phyloP scores from a whole-genome alignment of 2,113 vertebrate species.

The Corythornis vintsioides region DNA sequence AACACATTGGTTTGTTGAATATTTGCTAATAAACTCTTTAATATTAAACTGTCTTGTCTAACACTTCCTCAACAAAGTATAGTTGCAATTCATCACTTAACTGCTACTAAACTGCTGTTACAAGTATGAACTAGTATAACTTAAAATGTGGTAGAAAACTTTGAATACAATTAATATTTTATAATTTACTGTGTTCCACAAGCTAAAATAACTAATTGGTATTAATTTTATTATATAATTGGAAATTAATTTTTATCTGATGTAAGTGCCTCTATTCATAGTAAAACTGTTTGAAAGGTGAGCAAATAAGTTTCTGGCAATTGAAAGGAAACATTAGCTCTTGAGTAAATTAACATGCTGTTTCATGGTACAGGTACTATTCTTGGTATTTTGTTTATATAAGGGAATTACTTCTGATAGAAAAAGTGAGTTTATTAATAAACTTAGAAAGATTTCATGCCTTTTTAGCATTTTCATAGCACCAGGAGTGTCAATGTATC shows the following conservation, averaged over 20 bases:
- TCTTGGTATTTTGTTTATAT: background rate
- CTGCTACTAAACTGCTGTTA: constrained; percentile 77
- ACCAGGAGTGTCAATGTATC: background rate
- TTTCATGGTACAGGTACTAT: constrained; percentile 28
- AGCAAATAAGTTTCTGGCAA: constrained; percentile 39
- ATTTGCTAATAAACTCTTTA: constrained; percentile 73
- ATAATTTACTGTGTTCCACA: constrained; percentile 12
- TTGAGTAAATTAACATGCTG: background rate
- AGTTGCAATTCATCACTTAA: constrained; percentile 75
- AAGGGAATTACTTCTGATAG: background rate
- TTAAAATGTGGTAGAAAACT: constrained; percentile 46
- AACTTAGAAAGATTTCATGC: background rate
- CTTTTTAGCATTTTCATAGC: background rate
- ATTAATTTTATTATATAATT: constrained; percentile 61
- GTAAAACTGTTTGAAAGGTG: constrained; percentile 62
- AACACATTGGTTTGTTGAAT: constrained; percentile 73
- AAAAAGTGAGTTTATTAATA: background rate
- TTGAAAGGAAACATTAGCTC: background rate
- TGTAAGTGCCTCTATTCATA: constrained; percentile 38
- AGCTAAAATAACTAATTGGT: constrained; percentile 76
- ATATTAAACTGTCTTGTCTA: constrained; percentile 64
- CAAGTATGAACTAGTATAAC: constrained; percentile 71
- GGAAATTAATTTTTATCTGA: constrained; percentile 46
- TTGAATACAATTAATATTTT: constrained; percentile 49
- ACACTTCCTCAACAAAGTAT: constrained; percentile 58